Conservation (phyloP, 1,140 invertebrate species). For the Drosophila willistoni region DNA sequence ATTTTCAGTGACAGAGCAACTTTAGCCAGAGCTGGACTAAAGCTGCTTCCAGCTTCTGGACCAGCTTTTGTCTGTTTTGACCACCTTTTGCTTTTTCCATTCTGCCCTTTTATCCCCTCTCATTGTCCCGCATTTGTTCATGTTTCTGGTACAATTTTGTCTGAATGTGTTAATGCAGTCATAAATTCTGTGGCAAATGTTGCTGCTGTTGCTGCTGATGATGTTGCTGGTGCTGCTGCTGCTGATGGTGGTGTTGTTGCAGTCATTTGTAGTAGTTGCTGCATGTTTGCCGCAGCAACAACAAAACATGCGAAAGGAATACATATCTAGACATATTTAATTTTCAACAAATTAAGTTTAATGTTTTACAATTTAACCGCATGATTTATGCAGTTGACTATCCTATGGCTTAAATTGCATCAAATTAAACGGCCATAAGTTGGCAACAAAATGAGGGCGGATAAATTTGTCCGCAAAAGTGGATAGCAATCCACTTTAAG, state of each 20-base stretch:
- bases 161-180: constrained; percentile 63
- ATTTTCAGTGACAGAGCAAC: constrained; percentile 1
- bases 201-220: constrained; percentile 33
- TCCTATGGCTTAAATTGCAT: constrained; percentile 53
- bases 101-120: neutral
- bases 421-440: constrained; percentile 65
- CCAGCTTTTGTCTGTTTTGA: constrained; percentile 15
- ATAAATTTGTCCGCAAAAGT: neutral
- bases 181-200: constrained; percentile 76
- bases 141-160: constrained; percentile 28
- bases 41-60: neutral
- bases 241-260: constrained; percentile 30
- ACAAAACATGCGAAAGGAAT: constrained; percentile 60
- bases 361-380: constrained; percentile 70
- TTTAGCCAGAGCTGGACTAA: neutral
- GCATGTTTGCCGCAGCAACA: constrained; percentile 49
- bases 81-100: neutral
- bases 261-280: constrained; percentile 38
- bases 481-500: constrained; percentile 10
- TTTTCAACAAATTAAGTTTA: constrained; percentile 77
- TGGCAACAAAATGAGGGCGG: too few relatives aligned
- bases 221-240: constrained; percentile 23
- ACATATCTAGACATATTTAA: constrained; percentile 75
- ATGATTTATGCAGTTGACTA: constrained; percentile 72
- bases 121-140: constrained; percentile 18